A percentile compares a stretch with the other conserved stretches of the same genome.
These are phyloP conservation scores for Coluber constrictor DNA, from an alignment of 2,797 vertebrate genomes.

Conservation along the genomic window DNA sequence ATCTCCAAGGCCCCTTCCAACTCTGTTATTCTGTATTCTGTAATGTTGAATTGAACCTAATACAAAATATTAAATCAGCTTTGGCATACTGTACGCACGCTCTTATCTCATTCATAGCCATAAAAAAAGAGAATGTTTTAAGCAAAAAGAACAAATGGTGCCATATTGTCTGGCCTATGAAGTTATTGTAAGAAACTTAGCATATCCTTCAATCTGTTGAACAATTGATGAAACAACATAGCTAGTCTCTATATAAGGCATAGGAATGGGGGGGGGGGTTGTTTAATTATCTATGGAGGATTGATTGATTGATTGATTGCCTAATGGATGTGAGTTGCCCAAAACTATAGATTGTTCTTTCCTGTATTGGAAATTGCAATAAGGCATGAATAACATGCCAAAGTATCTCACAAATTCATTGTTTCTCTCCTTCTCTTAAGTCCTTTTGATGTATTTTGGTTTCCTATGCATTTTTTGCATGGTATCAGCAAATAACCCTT, in stretches of 20 bases:
- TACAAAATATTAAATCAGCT: background rate
- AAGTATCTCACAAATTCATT: background rate
- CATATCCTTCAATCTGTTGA: background rate
- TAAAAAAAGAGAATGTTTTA: background rate
- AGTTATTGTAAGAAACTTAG: background rate
- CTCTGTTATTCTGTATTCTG: background rate
- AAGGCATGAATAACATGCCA: background rate
- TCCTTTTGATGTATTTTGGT: conserved; percentile 30
- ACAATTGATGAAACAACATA: background rate
- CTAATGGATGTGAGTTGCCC: background rate
- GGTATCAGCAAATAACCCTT: conserved; percentile 33
- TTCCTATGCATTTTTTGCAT: conserved; percentile 26
- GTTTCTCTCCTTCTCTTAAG: background rate
- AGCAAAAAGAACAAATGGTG: background rate
- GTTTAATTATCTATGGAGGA: background rate
- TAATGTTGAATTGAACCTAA: background rate
- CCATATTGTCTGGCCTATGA: background rate
- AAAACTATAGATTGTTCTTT: background rate
- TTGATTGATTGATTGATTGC: background rate
- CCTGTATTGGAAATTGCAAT: background rate
- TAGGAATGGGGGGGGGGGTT: background rate
- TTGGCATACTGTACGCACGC: background rate
- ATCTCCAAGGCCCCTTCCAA: background rate
- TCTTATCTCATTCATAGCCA: background rate
- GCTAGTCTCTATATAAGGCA: background rate